Evolutionary conservation across 1,140 invertebrate genomes (phyloP).

Genomic region (Zaprionus gabonicus): DNA sequence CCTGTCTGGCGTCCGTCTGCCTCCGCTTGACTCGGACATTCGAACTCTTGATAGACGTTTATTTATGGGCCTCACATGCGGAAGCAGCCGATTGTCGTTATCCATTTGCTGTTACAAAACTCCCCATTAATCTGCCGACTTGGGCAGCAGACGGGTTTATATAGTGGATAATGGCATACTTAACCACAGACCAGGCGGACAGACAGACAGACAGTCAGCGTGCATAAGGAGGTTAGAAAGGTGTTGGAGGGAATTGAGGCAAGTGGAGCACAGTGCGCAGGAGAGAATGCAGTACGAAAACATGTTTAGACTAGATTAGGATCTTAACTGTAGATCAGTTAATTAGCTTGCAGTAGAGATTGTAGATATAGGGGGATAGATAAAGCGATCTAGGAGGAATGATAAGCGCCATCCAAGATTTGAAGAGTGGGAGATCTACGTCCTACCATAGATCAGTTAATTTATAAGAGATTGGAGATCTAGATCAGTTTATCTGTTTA

Average conservation of each 20-base stretch:
- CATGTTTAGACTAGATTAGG: no score
- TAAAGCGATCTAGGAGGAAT: no score
- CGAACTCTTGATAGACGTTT: conserved; percentile 41
- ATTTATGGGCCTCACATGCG: conserved; percentile 70
- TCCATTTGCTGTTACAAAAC: conserved; percentile 52
- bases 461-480: background rate
- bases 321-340: no score
- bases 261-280: background rate
- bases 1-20: conserved; percentile 9
- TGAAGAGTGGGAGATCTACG: background rate
- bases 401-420: no score
- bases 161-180: conserved; percentile 16
- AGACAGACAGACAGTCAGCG: background rate
- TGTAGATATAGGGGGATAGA: no score
- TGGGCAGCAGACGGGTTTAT: conserved; percentile 21
- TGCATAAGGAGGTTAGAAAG: conserved; percentile 6
- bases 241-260: background rate
- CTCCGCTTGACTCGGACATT: conserved; percentile 13
- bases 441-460: no score
- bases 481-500: no score
- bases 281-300: background rate
- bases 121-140: conserved; percentile 53
- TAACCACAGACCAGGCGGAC: background rate
- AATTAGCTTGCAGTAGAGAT: no score
- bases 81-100: conserved; percentile 58